A percentile compares a stretch with the other conserved stretches of the same genome.
Conservation (phyloP, 2,797 vertebrate genomes). For the Acrocephalus scirpaceus region DNA sequence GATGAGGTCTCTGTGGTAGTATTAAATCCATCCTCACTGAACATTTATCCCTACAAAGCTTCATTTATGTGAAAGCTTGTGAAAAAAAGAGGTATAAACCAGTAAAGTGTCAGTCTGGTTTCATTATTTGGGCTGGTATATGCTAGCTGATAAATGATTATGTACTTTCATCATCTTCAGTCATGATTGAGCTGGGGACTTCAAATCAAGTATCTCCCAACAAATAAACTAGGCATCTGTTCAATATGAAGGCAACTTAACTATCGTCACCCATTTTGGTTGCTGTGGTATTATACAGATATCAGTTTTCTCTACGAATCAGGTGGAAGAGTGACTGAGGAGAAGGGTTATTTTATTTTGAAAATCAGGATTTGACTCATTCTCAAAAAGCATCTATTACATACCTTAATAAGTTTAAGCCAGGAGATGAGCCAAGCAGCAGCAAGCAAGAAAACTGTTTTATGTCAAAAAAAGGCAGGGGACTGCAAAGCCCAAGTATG, state of each 20-base stretch:
- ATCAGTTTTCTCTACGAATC: neutral
- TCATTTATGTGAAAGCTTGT: neutral
- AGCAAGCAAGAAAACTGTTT: neutral
- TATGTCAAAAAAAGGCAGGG: neutral
- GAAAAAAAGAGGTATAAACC: neutral
- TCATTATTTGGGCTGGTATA: neutral
- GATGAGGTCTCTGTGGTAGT: neutral
- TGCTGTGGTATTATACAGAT: neutral
- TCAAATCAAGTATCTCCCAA: neutral
- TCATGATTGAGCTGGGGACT: neutral
- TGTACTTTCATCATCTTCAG: neutral
- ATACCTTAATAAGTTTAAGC: neutral
- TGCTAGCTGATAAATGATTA: neutral
- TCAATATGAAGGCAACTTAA: neutral
- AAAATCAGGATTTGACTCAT: neutral
- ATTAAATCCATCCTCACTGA: neutral
- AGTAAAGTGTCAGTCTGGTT: neutral
- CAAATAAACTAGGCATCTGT: neutral
- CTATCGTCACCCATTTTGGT: neutral
- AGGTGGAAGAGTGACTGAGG: neutral
- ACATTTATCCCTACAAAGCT: neutral
- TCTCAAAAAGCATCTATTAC: neutral
- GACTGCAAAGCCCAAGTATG: neutral
- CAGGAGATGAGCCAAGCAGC: neutral
- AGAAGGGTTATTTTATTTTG: neutral